Evolutionary conservation across 2,888 invertebrate genomes (phyloP), one percentile per base, ranked within the genome.

Genomic region (Holacanthella duospinosa): DNA sequence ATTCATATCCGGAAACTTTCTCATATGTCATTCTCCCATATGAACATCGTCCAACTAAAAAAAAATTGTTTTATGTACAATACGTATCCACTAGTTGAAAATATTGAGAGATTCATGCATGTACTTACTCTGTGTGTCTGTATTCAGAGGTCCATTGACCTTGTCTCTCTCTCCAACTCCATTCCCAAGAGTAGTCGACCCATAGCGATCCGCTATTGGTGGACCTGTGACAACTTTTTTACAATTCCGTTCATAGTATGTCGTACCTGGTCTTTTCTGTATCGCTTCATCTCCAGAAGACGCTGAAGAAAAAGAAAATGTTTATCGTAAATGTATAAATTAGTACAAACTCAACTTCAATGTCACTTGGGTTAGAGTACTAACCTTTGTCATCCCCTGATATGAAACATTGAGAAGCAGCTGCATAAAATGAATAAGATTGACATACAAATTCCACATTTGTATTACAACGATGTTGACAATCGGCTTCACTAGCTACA

Each of bases 381-480:
- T 69, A 69, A 77, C 77, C 74, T 73, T 73, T 72, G 68, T 77
- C 77, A 69, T 77, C 77, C 16, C 78, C 78, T 36, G 77, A 77
- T 54, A 79, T 74, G 68, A 78, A 77, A 66, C 79, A 79, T 70
- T 78, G 78, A 3, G 75, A 75, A 2, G 75, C 77, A 29, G 77
- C 74, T 4, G 76, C 75, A 66, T 77, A 78, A 69, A 76, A 78
- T 12, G 78, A 76, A 65, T 75, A 77, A 0, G 78, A 77, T 24
- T 78, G 74, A 66, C 79, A 79, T 59, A 75, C 74, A 73, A 78
- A 78, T 54, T 75, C 74, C n/a, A 74, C 68, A 64, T 76, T 75
- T 29, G 73, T 74, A 62, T 75, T 75, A 66, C 79, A 79, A 29
- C 74, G 73, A 2, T 74, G 70, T 64, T 77, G 76, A 66, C 79